These are phyloP conservation scores for Anthopleura sola DNA, from an alignment of 64 coral and sea anemone genomes.

Conservation along the genomic window DNA sequence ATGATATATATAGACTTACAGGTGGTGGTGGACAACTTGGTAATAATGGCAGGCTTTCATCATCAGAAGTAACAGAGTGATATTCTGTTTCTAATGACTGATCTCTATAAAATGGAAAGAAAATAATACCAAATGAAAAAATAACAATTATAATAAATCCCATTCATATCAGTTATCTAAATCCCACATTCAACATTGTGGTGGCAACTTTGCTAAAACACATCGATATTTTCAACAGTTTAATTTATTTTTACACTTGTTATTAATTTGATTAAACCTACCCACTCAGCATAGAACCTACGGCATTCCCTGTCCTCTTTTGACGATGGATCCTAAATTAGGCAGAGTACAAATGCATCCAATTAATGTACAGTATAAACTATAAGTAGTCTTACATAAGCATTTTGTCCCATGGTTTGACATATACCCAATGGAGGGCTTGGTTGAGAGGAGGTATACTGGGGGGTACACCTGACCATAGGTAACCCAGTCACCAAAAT, in stretches of 20 bases:
- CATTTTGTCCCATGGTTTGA: no score
- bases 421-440: no score
- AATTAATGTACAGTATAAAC: no score
- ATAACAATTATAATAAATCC: not conserved
- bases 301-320: not conserved
- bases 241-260: no score
- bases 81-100: constrained; percentile 1
- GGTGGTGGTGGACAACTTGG: not conserved
- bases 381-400: no score
- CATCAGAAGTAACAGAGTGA: not conserved
- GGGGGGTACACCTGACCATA: no score
- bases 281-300: not conserved
- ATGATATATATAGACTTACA: not conserved
- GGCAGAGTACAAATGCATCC: not conserved
- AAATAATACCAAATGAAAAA: not conserved
- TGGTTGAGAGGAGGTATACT: no score
- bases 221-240: no score
- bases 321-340: not conserved
- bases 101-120: not conserved
- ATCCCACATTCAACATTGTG: no score
- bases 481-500: no score
- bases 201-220: no score
- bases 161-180: not conserved
- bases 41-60: constrained; percentile 4
- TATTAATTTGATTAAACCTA: not conserved